These are phyloP conservation scores for Cotesia vestalis DNA, from an alignment of 1,140 invertebrate species.

Conservation along the genomic window DNA sequence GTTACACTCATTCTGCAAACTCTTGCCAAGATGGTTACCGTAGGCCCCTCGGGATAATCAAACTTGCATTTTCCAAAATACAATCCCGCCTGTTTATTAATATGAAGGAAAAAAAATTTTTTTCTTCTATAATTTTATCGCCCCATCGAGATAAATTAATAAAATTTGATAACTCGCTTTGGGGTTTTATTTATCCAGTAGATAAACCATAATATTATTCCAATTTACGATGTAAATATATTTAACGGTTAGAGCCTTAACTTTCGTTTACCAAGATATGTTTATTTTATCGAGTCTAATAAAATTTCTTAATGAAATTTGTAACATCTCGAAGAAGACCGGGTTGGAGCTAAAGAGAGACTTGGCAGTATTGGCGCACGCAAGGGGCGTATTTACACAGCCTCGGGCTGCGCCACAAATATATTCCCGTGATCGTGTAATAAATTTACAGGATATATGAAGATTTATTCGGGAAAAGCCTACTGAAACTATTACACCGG, in stretches of 20 bases:
- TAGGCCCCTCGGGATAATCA: background rate
- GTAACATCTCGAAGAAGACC: slow-evolving; percentile 21
- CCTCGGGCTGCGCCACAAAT: slow-evolving; percentile 16
- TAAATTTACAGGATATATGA: slow-evolving; percentile 21
- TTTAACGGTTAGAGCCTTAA: background rate
- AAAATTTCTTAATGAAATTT: slow-evolving; percentile 37
- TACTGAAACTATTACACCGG: too few species aligned
- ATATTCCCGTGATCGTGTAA: slow-evolving; percentile 30
- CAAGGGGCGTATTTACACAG: slow-evolving; percentile 12
- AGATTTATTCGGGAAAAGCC: slow-evolving; percentile 2
- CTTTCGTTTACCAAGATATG: slow-evolving; percentile 11
- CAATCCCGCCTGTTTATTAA: background rate
- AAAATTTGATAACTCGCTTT: too few species aligned
- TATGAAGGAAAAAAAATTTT: background rate
- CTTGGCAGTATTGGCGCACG: background rate
- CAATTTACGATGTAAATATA: slow-evolving; percentile 5
- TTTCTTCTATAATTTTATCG: too few species aligned
- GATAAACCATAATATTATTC: slow-evolving; percentile 1
- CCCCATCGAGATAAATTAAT: too few species aligned
- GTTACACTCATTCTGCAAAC: background rate
- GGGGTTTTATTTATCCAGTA: background rate
- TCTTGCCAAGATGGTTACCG: background rate
- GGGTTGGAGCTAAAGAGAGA: slow-evolving; percentile 1
- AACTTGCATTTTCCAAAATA: slow-evolving; percentile 6
- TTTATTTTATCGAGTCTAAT: slow-evolving; percentile 18